Conservation (phyloP, 2,113 vertebrate species). For the Oncorhynchus clarkii region DNA sequence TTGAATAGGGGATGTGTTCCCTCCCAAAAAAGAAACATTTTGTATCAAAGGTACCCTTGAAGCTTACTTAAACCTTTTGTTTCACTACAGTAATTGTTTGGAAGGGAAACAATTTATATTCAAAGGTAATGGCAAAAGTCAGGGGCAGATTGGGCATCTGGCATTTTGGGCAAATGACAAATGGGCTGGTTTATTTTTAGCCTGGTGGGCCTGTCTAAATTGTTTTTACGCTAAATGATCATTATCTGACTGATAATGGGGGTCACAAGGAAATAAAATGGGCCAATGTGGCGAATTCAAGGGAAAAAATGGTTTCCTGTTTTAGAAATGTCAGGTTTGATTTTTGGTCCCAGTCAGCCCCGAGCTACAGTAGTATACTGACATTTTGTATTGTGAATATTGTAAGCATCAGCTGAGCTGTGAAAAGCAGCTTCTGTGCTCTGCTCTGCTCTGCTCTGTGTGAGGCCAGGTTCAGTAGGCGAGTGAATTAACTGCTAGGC, state of each 20-base stretch:
- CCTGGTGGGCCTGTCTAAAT: no score
- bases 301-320: no score
- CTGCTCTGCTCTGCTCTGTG: slow-evolving; percentile 19
- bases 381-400: slow-evolving; percentile 39
- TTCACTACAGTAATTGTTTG: slow-evolving; percentile 39
- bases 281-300: no score
- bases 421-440: slow-evolving; percentile 16
- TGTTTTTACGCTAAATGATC: no score
- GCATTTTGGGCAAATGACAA: no score
- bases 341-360: no score
- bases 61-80: slow-evolving; percentile 49
- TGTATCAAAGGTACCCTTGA: slow-evolving; percentile 42
- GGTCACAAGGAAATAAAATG: no score
- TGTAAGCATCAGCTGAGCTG: slow-evolving; percentile 21
- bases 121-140: no score
- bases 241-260: no score
- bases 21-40: slow-evolving; percentile 40
- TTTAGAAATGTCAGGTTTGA: no score
- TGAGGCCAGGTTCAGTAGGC: slow-evolving; percentile 23
- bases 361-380: slow-evolving; percentile 1
- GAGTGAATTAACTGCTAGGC: slow-evolving; percentile 53
- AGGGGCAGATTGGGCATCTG: no score
- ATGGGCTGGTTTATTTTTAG: no score
- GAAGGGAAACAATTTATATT: slow-evolving; percentile 9
- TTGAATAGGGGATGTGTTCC: slow-evolving; percentile 33